These are phyloP conservation scores for Corythoichthys intestinalis DNA, from an alignment of 2,113 vertebrate species.

Conservation along the genomic window DNA sequence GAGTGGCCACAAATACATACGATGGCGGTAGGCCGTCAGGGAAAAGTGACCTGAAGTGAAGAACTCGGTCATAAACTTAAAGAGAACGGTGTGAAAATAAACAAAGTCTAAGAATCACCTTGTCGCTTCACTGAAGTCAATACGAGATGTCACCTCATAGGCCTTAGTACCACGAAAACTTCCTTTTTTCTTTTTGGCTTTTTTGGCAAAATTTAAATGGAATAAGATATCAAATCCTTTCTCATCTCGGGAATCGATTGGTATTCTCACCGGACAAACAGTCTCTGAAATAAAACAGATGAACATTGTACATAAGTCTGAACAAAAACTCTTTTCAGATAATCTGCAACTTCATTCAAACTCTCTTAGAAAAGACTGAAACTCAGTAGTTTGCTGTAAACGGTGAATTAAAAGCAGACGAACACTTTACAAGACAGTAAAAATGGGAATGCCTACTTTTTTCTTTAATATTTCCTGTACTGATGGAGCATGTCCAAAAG, in stretches of 20 bases:
- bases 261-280: slow-evolving; percentile 89
- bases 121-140: slow-evolving; percentile 87
- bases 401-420: background rate
- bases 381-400: background rate
- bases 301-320: background rate
- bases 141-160: slow-evolving; percentile 82
- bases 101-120: slow-evolving; percentile 68
- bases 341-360: background rate
- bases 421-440: background rate
- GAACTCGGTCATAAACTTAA: slow-evolving; percentile 15
- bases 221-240: slow-evolving; percentile 95
- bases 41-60: slow-evolving; percentile 79
- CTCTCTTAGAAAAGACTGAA: background rate
- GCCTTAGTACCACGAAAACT: slow-evolving; percentile 81
- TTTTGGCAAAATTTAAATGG: slow-evolving; percentile 88
- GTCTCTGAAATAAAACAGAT: slow-evolving; percentile 76
- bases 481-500: background rate
- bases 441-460: background rate
- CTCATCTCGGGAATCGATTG: slow-evolving; percentile 86
- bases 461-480: background rate
- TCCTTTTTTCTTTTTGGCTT: slow-evolving; percentile 85
- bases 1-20: slow-evolving; percentile 92
- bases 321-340: background rate
- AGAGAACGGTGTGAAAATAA: slow-evolving; percentile 1
- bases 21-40: slow-evolving; percentile 96